phyloP scores from a whole-genome alignment of 2,888 invertebrate species.

The Tethea ocularis region DNA sequence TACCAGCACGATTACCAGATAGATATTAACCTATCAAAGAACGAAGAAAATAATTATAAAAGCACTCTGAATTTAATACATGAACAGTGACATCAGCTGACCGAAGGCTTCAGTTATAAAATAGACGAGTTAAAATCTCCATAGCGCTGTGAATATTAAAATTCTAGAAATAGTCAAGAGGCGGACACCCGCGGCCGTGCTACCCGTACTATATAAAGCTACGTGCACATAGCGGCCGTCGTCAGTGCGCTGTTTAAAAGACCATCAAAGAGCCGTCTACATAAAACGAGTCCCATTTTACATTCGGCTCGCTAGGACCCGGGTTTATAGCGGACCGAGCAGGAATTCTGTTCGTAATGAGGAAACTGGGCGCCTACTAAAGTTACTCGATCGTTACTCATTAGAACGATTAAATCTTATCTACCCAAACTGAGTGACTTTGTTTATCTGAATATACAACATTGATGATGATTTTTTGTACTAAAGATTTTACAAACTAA shows the following conservation, averaged over 20 bases:
- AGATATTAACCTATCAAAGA: too few relatives aligned
- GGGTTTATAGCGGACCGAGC: conserved; percentile 64
- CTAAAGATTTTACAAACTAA: too few relatives aligned
- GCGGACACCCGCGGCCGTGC: conserved; percentile 11
- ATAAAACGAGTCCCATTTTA: conserved; percentile 71
- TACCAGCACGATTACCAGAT: too few relatives aligned
- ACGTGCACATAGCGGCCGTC: conserved; percentile 20
- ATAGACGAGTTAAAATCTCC: background rate
- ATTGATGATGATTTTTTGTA: background rate
- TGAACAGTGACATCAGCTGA: background rate
- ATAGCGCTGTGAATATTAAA: conserved; percentile 5
- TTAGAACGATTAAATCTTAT: background rate
- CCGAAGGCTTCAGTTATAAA: background rate
- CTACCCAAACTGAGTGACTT: background rate
- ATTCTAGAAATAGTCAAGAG: conserved; percentile 5
- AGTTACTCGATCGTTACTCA: conserved; percentile 7
- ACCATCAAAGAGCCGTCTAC: conserved; percentile 68
- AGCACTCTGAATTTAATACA: background rate
- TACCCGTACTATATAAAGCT: conserved; percentile 33
- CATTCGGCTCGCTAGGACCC: conserved; percentile 62
- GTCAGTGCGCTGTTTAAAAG: conserved; percentile 51
- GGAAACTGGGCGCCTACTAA: conserved; percentile 52
- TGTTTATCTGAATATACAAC: background rate
- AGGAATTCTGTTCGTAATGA: conserved; percentile 72
- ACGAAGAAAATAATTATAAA: background rate